Evolutionary conservation across 2,797 vertebrate genomes (phyloP).

Genomic region (Peromyscus attwateri): DNA sequence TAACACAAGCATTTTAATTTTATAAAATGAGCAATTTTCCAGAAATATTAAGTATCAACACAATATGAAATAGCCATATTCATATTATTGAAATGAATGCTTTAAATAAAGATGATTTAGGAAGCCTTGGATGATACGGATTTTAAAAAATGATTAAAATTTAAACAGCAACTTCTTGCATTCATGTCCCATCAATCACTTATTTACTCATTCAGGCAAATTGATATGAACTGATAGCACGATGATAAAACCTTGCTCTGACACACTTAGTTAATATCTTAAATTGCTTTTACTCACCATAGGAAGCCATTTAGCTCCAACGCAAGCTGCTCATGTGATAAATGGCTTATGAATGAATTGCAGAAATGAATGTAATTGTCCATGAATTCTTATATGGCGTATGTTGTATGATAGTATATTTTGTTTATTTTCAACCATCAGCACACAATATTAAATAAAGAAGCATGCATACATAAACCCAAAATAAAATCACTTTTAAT

Average conservation of each 20-base stretch:
- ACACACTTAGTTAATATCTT: slow-evolving; percentile 41
- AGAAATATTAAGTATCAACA: slow-evolving; percentile 45
- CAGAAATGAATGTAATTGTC: slow-evolving; percentile 29
- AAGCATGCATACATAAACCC: background rate
- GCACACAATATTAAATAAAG: background rate
- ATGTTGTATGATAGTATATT: background rate
- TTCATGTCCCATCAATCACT: slow-evolving; percentile 31
- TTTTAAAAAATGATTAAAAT: slow-evolving; percentile 52
- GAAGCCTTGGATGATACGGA: background rate
- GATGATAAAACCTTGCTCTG: slow-evolving; percentile 12
- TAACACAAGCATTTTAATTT: slow-evolving; percentile 45
- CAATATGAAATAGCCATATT: slow-evolving; percentile 16
- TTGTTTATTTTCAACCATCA: slow-evolving; percentile 45
- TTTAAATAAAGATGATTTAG: slow-evolving; percentile 50
- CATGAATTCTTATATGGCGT: slow-evolving; percentile 24
- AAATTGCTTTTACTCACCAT: slow-evolving; percentile 44
- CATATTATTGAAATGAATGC: slow-evolving; percentile 9
- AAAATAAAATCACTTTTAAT: slow-evolving; percentile 24
- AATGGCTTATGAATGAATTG: background rate
- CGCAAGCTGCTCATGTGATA: slow-evolving; percentile 27
- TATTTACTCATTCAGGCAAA: slow-evolving; percentile 45
- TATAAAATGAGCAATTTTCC: slow-evolving; percentile 28
- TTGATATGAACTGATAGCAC: background rate
- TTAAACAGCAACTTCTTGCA: slow-evolving; percentile 38
- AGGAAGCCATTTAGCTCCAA: slow-evolving; percentile 50